Base-by-base conservation (phyloP, 1,140 invertebrate genomes). In the Centruroides sculpturatus region DNA sequence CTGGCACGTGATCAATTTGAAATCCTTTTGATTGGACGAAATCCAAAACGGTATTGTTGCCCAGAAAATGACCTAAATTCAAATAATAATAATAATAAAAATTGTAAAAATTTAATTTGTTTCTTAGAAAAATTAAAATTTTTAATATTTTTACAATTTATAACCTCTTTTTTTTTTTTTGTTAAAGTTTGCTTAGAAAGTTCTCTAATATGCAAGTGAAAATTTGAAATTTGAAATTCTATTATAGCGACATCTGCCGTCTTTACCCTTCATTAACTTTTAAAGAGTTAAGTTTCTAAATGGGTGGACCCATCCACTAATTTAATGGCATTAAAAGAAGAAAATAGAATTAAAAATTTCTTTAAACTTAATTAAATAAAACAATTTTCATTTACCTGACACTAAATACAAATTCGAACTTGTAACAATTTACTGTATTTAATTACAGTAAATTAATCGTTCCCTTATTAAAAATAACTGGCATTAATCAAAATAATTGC, bases 1-100 rank as follows among this genome's bases (percentile, higher is more conserved):
- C 70, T n/a, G 63, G 64, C 5, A 74, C 70, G 64, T 77, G 75
- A 50, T 73, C 69, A 23, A 78, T 67, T 55, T 69, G 65, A 65
- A 72, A 73, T 11, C 76, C 76, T 10, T 68, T 63, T 13, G 67
- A 65, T 60, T 68, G 65, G 35, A 79, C 66, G 56, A 74, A 69
- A 59, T 79, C 74, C 60, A 79, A 67, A 50, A 80, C 72, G 36
- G 77, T 77, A 62, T 78, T 68, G 65, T 79, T 77, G 7, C 78
- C 78, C 47, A 79, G 62, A 70, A 78, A 79, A 68, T 78, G 78
- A 56, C 74, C 78, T 78, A 69, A 23, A 68, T 70, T 66, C 13
- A 59, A 64, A 60, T 23, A 23, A 23, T 60, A 34, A 55, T 35
- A 47, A 56, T 56, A 50, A 35, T 36, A 10, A 51, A 50, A 35